Percentiles rank a stretch among this genome's conserved stretches.
These are phyloP conservation scores for Magallana nippona DNA, from an alignment of 2,888 invertebrate species.

Conservation along the genomic window DNA sequence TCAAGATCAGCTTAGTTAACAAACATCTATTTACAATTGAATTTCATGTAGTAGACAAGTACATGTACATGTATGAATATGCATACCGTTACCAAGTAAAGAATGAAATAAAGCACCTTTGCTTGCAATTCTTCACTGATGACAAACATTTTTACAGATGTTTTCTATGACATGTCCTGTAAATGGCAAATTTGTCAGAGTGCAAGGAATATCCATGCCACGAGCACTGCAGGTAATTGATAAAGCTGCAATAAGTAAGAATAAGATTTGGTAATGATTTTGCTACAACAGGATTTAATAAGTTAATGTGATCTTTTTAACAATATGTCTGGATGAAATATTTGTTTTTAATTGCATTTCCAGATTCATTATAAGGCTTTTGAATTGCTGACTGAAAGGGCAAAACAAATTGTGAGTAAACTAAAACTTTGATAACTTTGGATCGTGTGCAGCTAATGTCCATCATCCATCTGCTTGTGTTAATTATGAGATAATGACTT, in stretches of 20 bases:
- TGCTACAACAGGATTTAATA: too few relatives aligned
- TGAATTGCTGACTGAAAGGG: conserved; percentile 67
- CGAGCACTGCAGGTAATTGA: conserved; percentile 80
- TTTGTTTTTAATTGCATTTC: conserved; percentile 45
- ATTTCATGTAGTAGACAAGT: too few relatives aligned
- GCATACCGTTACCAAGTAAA: too few relatives aligned
- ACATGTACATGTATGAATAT: too few relatives aligned
- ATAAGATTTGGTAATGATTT: too few relatives aligned
- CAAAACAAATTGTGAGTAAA: conserved; percentile 63
- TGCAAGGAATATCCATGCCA: conserved; percentile 95
- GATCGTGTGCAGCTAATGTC: too few relatives aligned
- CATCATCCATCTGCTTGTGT: too few relatives aligned
- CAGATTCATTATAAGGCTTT: conserved; percentile 76
- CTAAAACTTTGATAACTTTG: neutral
- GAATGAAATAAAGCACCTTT: neutral
- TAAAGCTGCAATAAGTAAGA: neutral
- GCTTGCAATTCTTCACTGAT: neutral
- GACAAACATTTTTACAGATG: conserved; percentile 78
- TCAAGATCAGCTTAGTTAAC: too few relatives aligned
- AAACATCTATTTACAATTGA: too few relatives aligned
- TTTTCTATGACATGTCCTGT: conserved; percentile 85
- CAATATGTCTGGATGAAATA: too few relatives aligned
- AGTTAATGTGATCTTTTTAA: too few relatives aligned
- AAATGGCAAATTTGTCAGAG: conserved; percentile 87
- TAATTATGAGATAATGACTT: too few relatives aligned